Percentiles rank a stretch among this genome's conserved stretches.
phyloP scores from a whole-genome alignment of 2,113 vertebrate genomes.

The Chamaetylas fuelleborni region DNA sequence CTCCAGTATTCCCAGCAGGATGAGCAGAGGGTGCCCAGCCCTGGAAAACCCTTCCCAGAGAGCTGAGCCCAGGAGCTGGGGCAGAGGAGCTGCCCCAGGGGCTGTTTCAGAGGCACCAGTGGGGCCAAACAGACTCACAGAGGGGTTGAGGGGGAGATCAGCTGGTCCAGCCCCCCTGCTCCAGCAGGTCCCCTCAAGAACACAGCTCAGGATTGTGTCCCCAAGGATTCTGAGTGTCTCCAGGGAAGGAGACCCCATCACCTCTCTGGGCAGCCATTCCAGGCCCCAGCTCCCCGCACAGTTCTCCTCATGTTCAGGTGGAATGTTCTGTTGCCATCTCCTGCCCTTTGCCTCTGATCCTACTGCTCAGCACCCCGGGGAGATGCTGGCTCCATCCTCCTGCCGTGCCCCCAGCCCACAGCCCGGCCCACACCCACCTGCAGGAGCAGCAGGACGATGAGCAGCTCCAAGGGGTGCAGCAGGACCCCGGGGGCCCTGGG shows the following conservation, averaged over 20 bases:
- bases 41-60: background rate
- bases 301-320: background rate
- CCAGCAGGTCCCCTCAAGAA: background rate
- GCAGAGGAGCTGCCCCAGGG: too few relatives aligned
- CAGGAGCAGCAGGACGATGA: background rate
- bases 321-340: background rate
- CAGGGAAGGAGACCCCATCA: background rate
- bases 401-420: background rate
- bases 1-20: accelerated
- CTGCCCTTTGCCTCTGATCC: background rate
- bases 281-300: background rate
- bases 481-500: background rate
- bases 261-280: background rate
- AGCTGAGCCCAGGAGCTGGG: background rate
- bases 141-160: background rate
- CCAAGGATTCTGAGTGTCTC: background rate
- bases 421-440: background rate
- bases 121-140: background rate
- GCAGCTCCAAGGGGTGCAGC: background rate
- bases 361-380: accelerated
- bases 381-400: background rate
- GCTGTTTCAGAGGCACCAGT: accelerated
- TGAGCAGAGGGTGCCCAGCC: background rate
- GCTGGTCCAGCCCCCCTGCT: background rate
- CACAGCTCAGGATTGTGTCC: background rate